Base-by-base conservation (phyloP, 2,888 invertebrate species). In the Leucophenga montana region DNA sequence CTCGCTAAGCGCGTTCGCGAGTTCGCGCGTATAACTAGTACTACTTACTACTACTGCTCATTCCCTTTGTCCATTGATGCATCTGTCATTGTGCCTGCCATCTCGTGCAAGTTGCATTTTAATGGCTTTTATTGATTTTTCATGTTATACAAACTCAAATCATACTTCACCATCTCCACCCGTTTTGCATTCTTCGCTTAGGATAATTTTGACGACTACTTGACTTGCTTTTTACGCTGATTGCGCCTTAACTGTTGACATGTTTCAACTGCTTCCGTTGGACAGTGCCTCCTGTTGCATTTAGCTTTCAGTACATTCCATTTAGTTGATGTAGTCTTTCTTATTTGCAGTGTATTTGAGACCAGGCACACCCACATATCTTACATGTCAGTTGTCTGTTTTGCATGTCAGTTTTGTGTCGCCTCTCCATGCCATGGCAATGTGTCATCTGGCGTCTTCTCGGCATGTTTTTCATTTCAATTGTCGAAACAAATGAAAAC, bases 101-200 rank as follows among this genome's bases (percentile, higher is more conserved):
- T 57, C 22, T 27, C 46, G 56, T 73, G 61, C 62, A 64, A 65
- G 67, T 69, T 80, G 79, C 80, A 79, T 77, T 84, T 82, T 83
- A 83, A 83, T 83, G 79, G 82, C 56, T 77, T 77, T 76, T 83
- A 83, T 83, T 82, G 83, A 83, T 83, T 83, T 84, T 66, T 68
- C 16, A 9, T 46, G 44, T 62, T 59, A 27, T 1, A 33, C n/a
- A 59, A 59, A 33, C 33, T 33, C 8, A 50, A 50, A 50, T 18
- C 14, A 13, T 8, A 39, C 5, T 39, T 8, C 39, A 11, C 39
- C 1, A 1, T 39, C 1, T 8, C 39, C 39, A 27, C 2, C 39
- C 11, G 9, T 11, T n/a, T 62, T 70, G 66, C 27, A 20, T 27
- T 14, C 9, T 20, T 22, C 56, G 14, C 56, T 18, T 18, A 5